Evolutionary conservation across 1,140 invertebrate genomes (phyloP).

Genomic region (Drosophila littoralis): DNA sequence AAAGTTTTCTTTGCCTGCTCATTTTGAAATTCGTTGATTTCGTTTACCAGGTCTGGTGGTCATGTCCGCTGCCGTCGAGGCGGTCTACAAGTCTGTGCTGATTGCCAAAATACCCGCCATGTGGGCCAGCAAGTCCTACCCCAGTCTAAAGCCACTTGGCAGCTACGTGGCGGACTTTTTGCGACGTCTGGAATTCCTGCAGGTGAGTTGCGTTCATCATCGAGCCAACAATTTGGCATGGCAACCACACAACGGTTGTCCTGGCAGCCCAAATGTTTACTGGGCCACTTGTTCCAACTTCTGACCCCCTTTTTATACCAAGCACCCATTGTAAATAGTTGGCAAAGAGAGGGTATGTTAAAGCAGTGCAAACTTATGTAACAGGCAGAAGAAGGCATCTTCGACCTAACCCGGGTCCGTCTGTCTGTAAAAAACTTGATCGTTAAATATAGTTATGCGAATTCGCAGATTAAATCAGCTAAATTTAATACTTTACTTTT

Average conservation of each 20-base stretch:
- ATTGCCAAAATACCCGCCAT: conserved; percentile 92
- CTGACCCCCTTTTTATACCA: neutral
- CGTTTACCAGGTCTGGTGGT: conserved; percentile 89
- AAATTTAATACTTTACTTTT: too few species aligned
- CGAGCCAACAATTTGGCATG: conserved; percentile 1
- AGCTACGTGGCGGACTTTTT: conserved; percentile 96
- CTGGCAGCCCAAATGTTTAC: conserved; percentile 27
- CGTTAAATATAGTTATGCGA: too few species aligned
- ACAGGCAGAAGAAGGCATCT: too few species aligned
- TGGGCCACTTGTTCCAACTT: conserved; percentile 7
- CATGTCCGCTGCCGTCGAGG: conserved; percentile 94
- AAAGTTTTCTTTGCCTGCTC: conserved; percentile 12
- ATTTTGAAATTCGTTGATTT: neutral
- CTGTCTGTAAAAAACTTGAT: too few species aligned
- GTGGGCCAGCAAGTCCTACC: conserved; percentile 95
- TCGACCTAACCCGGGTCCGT: too few species aligned
- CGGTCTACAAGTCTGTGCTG: conserved; percentile 92
- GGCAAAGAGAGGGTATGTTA: too few species aligned
- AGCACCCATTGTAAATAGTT: neutral
- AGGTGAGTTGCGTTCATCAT: conserved; percentile 85
- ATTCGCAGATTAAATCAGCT: too few species aligned
- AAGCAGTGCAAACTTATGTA: too few species aligned
- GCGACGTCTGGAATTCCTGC: conserved; percentile 91
- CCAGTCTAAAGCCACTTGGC: conserved; percentile 95
- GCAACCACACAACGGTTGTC: conserved; percentile 18